Percentiles rank a stretch among this genome's conserved stretches.
Conservation (phyloP, 2,888 invertebrate genomes). For the Andrena camellia region DNA sequence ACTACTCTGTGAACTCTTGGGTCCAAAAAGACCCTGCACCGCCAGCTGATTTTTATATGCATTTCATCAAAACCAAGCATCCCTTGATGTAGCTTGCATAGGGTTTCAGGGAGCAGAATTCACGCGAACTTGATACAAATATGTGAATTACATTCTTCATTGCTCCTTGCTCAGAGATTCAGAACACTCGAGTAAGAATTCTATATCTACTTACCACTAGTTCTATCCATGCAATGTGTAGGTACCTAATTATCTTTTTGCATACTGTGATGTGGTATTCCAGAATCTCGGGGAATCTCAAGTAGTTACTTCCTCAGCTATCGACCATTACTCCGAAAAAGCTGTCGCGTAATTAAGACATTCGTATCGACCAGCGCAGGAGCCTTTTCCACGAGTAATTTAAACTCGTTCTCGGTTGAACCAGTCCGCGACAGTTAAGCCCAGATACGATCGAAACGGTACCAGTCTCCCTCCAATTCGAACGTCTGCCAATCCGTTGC, state of each 20-base stretch:
- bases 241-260: neutral
- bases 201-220: slow-evolving; percentile 1
- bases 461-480: slow-evolving; percentile 60
- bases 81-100: too few relatives aligned
- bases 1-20: too few relatives aligned
- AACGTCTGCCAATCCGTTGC: slow-evolving; percentile 65
- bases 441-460: slow-evolving; percentile 69
- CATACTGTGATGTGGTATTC: neutral
- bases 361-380: slow-evolving; percentile 51
- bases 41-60: too few relatives aligned
- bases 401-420: slow-evolving; percentile 61
- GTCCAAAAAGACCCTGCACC: too few relatives aligned
- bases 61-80: too few relatives aligned
- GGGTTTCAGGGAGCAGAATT: too few relatives aligned
- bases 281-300: neutral
- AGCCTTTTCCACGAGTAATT: slow-evolving; percentile 62
- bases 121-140: too few relatives aligned
- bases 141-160: too few relatives aligned
- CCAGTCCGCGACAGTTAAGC: slow-evolving; percentile 63
- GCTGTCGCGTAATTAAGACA: slow-evolving; percentile 67
- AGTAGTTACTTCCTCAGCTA: neutral
- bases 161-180: neutral
- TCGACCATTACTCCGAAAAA: slow-evolving; percentile 54
- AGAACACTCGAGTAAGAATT: neutral
- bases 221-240: neutral